Percentiles rank a stretch among this genome's conserved stretches.
phyloP scores from a whole-genome alignment of 2,113 vertebrate genomes.

The Mola mola region DNA sequence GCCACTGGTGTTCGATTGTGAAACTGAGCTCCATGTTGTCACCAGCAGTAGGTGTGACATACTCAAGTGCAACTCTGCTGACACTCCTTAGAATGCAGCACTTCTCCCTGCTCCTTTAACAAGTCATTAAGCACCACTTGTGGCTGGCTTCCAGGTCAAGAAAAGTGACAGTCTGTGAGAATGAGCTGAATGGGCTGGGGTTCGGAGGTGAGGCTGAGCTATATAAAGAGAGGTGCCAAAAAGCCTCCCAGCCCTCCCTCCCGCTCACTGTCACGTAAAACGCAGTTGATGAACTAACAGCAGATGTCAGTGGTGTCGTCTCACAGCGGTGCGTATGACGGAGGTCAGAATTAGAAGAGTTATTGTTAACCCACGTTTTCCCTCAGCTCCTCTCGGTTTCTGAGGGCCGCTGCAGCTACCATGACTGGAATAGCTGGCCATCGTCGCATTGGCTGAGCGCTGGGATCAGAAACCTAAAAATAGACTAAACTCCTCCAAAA shows the following conservation, averaged over 20 bases:
- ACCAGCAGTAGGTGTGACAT: conserved; percentile 54
- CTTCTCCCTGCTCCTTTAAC: conserved; percentile 51
- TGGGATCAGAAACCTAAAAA: conserved; percentile 69
- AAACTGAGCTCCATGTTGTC: conserved; percentile 43
- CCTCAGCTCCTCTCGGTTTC: conserved; percentile 50
- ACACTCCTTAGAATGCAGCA: conserved; percentile 57
- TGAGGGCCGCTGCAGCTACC: conserved; percentile 70
- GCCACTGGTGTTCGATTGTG: background rate
- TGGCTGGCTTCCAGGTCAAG: conserved; percentile 35
- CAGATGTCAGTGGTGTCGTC: conserved; percentile 56
- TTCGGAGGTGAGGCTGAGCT: conserved; percentile 31
- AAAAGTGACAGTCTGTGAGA: conserved; percentile 64
- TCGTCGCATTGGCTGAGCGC: conserved; percentile 30
- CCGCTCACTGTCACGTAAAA: conserved; percentile 36
- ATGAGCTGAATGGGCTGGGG: conserved; percentile 38
- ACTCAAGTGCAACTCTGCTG: conserved; percentile 28
- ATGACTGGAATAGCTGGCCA: conserved; percentile 44
- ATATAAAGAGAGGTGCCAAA: conserved; percentile 55
- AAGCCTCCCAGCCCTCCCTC: conserved; percentile 14
- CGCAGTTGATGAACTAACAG: conserved; percentile 35
- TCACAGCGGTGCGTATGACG: conserved; percentile 29
- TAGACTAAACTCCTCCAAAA: conserved; percentile 54
- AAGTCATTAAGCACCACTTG: conserved; percentile 40
- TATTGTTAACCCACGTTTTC: conserved; percentile 43
- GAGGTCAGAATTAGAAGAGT: conserved; percentile 52